A percentile compares a stretch with the other conserved stretches of the same genome.
phyloP scores from a whole-genome alignment of 2,113 vertebrate genomes.

The Paratilapia polleni region DNA sequence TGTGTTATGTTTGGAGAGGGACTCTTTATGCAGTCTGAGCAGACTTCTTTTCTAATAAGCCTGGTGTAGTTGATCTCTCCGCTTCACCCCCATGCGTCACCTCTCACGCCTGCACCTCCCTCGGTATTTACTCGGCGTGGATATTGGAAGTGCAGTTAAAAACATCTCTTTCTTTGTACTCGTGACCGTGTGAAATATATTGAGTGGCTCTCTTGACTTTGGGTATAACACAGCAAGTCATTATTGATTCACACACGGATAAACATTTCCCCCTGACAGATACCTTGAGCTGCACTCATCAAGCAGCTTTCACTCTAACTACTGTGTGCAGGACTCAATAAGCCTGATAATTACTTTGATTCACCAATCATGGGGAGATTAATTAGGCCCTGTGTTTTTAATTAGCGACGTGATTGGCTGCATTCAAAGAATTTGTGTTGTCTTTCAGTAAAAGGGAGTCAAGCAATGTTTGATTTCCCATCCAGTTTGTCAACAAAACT shows the following conservation, averaged over 20 bases:
- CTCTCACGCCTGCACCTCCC: conserved; percentile 34
- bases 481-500: conserved; percentile 3
- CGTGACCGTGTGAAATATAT: conserved; percentile 49
- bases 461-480: conserved; percentile 34
- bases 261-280: conserved; percentile 76
- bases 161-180: conserved; percentile 48
- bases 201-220: conserved; percentile 73
- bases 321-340: conserved; percentile 67
- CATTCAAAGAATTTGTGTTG: conserved; percentile 64
- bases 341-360: conserved; percentile 77
- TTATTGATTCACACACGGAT: conserved; percentile 72
- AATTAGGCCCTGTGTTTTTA: conserved; percentile 66
- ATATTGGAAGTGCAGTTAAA: conserved; percentile 60
- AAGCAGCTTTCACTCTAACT: conserved; percentile 57
- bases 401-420: conserved; percentile 69
- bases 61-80: conserved; percentile 36
- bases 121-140: conserved; percentile 46
- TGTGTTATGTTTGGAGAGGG: conserved; percentile 49
- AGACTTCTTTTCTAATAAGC: conserved; percentile 65
- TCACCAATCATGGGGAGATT: conserved; percentile 71
- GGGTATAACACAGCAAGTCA: conserved; percentile 60
- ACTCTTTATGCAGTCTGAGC: conserved; percentile 39
- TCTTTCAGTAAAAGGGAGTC: conserved; percentile 39
- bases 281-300: conserved; percentile 68
- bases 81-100: conserved; percentile 38